Evolutionary conservation across 2,113 vertebrate genomes (phyloP).

Genomic region (Sebastes fasciatus): DNA sequence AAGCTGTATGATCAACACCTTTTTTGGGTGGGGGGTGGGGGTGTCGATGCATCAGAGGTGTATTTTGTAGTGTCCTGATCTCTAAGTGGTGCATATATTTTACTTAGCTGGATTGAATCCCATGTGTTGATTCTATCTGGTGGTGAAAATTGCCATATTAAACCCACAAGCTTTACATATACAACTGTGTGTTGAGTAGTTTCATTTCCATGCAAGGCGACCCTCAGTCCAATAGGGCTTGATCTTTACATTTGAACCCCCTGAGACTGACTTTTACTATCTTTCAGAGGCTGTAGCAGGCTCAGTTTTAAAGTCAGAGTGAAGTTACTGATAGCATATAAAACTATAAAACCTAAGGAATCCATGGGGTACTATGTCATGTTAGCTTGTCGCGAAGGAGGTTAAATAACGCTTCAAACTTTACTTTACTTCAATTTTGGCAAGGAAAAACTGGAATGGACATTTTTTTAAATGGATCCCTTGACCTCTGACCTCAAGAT

Average conservation of each 20-base stretch:
- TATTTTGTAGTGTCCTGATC: constrained; percentile 68
- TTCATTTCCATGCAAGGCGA: constrained; percentile 15
- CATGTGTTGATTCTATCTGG: constrained; percentile 72
- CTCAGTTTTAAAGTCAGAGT: too few species aligned
- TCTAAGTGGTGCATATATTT: constrained; percentile 66
- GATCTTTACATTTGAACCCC: background rate
- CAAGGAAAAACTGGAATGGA: too few species aligned
- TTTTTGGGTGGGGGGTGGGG: background rate
- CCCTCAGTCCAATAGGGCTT: background rate
- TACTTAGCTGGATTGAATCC: constrained; percentile 63
- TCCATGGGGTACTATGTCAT: too few species aligned
- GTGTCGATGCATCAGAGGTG: constrained; percentile 39
- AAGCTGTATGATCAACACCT: constrained; percentile 29
- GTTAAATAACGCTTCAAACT: too few species aligned
- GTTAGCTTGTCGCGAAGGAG: too few species aligned
- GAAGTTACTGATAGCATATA: too few species aligned
- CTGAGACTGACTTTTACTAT: too few species aligned
- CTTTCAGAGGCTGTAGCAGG: too few species aligned
- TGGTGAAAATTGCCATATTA: constrained; percentile 76
- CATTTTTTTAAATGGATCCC: too few species aligned
- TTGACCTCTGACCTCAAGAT: too few species aligned
- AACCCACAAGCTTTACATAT: constrained; percentile 70
- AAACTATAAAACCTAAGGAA: too few species aligned
- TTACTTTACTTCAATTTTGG: too few species aligned
- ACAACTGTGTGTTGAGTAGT: constrained; percentile 1